Percentiles rank a stretch among this genome's conserved stretches.
These are phyloP conservation scores for Gisinianus flammeolus DNA, from an alignment of 2,888 invertebrate genomes.

Conservation along the genomic window DNA sequence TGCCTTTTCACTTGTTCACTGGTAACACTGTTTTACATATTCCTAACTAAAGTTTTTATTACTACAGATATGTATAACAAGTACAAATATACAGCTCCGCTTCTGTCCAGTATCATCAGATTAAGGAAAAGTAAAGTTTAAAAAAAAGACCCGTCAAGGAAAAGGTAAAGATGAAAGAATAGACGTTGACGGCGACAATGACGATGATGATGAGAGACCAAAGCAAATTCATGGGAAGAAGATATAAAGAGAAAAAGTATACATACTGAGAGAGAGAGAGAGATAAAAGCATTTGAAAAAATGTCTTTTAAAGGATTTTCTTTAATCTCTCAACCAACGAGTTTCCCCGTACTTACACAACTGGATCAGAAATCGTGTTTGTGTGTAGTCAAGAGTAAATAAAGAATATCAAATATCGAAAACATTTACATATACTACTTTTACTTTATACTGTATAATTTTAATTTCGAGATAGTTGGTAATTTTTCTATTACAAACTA, in stretches of 20 bases:
- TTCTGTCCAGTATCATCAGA: no score
- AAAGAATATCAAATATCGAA: neutral
- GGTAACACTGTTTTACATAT: no score
- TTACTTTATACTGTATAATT: no score
- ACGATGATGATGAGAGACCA: neutral
- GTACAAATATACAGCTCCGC: no score
- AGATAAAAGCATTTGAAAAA: neutral
- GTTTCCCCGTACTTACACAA: neutral
- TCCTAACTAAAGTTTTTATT: no score
- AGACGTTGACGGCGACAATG: neutral
- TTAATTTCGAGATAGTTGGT: no score
- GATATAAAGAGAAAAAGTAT: neutral
- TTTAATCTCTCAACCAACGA: conserved; percentile 20
- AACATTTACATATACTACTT: no score
- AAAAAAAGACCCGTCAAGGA: no score
- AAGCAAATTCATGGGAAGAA: neutral
- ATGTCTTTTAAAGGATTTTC: conserved; percentile 17
- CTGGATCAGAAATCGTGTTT: neutral
- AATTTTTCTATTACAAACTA: no score
- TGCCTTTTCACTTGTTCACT: no score
- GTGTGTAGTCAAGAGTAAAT: neutral
- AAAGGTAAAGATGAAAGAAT: neutral
- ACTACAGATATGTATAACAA: no score
- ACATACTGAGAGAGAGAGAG: neutral
- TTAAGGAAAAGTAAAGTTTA: no score